phyloP scores from a whole-genome alignment of 2,888 invertebrate species.

The Dynastes grantii region DNA sequence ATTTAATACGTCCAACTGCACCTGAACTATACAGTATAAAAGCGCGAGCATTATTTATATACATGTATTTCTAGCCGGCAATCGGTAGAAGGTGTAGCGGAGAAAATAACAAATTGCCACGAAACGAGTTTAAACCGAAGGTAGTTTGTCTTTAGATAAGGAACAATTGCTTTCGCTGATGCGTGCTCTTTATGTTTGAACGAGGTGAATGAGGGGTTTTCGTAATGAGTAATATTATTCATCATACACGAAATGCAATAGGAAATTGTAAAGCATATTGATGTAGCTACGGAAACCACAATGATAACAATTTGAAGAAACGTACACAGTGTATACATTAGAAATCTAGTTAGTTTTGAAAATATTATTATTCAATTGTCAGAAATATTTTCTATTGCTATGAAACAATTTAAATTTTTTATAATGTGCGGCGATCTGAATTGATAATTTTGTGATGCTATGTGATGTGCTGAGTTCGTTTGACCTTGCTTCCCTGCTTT shows the following conservation, averaged over 20 bases:
- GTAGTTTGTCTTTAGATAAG: constrained; percentile 14
- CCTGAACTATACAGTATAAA: neutral
- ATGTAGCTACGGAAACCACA: no score
- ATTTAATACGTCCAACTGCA: neutral
- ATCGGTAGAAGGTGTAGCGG: neutral
- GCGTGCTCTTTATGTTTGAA: neutral
- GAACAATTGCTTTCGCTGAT: neutral
- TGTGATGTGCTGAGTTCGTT: no score
- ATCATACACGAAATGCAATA: constrained; percentile 4
- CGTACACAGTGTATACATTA: no score
- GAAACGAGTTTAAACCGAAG: neutral
- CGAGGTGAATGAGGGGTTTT: neutral
- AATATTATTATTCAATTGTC: no score
- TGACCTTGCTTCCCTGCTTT: no score
- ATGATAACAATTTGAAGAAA: no score
- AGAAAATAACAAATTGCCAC: neutral
- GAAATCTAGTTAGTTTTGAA: no score
- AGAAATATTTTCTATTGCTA: no score
- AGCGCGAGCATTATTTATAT: neutral
- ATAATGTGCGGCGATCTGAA: no score
- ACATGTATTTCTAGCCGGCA: neutral
- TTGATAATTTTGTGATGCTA: no score
- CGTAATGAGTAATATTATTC: constrained; percentile 4
- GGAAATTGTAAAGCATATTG: neutral
- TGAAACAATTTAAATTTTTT: no score